Percentiles rank a stretch among this genome's conserved stretches.
phyloP scores from a whole-genome alignment of 2,113 vertebrate genomes.

The Python bivittatus region DNA sequence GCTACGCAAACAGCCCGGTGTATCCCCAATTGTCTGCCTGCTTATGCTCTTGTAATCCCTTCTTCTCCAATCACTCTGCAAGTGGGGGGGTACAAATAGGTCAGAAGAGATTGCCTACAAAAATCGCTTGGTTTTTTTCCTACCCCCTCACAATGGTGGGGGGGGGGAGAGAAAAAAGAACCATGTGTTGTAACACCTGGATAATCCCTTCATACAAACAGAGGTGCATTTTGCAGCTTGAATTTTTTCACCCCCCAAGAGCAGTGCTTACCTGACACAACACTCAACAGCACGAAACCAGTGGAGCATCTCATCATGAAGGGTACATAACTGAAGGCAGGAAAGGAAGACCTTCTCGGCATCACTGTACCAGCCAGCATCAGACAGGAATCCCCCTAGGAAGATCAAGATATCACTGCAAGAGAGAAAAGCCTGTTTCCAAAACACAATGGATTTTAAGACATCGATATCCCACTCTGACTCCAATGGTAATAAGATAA shows the following conservation, averaged over 20 bases:
- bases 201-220: not conserved
- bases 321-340: constrained; percentile 93
- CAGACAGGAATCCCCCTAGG: constrained; percentile 93
- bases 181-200: not conserved
- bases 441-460: not conserved
- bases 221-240: not conserved
- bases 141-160: not conserved
- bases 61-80: not conserved
- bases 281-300: constrained; percentile 96
- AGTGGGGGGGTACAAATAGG: not conserved
- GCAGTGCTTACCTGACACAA: constrained; percentile 87
- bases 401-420: not conserved
- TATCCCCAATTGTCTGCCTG: not conserved
- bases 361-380: constrained; percentile 98
- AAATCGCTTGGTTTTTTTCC: not conserved
- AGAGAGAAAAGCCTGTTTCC: not conserved
- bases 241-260: not conserved
- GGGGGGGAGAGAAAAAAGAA: not conserved
- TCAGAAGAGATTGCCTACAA: not conserved
- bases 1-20: not conserved
- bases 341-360: constrained; percentile 98
- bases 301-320: constrained; percentile 95
- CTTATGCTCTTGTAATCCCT: not conserved
- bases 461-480: not conserved
- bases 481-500: not conserved